A percentile compares a stretch with the other conserved stretches of the same genome.
Evolutionary conservation across 2,888 invertebrate species (phyloP).

Genomic region (Onthophagus sagittarius): DNA sequence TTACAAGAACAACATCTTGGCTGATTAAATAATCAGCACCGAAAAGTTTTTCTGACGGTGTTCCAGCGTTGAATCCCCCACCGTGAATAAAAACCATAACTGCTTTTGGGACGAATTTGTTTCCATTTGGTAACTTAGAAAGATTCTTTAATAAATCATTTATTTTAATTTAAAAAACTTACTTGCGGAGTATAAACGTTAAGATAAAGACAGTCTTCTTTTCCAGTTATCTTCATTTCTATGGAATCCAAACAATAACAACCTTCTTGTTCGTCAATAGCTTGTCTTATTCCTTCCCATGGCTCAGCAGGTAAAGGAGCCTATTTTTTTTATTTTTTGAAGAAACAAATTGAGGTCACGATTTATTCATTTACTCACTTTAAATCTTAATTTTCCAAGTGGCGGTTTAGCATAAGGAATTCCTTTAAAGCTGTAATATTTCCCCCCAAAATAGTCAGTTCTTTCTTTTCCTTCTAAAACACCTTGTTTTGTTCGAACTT

Average conservation of each 20-base stretch:
- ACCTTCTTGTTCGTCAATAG: constrained; percentile 41
- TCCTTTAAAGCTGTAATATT: constrained; percentile 42
- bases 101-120: constrained; percentile 28
- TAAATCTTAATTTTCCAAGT: constrained; percentile 42
- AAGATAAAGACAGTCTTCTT: constrained; percentile 50
- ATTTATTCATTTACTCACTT: constrained; percentile 32
- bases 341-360: not conserved
- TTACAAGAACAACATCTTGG: constrained; percentile 43
- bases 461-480: constrained; percentile 1
- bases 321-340: constrained; percentile 24
- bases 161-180: constrained; percentile 16
- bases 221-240: constrained; percentile 45
- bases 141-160: not conserved
- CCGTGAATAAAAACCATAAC: constrained; percentile 50
- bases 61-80: constrained; percentile 44
- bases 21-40: constrained; percentile 45
- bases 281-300: constrained; percentile 48
- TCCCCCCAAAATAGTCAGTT: constrained; percentile 16
- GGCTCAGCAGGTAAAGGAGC: constrained; percentile 46
- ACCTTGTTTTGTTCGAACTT: not conserved
- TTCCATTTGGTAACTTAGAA: constrained; percentile 13
- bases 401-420: constrained; percentile 47
- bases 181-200: constrained; percentile 41
- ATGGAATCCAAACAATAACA: constrained; percentile 42
- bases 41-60: constrained; percentile 38